A percentile compares a stretch with the other conserved stretches of the same genome.
These are phyloP conservation scores for Dryococelus australis DNA, from an alignment of 2,888 invertebrate genomes.

Conservation along the genomic window DNA sequence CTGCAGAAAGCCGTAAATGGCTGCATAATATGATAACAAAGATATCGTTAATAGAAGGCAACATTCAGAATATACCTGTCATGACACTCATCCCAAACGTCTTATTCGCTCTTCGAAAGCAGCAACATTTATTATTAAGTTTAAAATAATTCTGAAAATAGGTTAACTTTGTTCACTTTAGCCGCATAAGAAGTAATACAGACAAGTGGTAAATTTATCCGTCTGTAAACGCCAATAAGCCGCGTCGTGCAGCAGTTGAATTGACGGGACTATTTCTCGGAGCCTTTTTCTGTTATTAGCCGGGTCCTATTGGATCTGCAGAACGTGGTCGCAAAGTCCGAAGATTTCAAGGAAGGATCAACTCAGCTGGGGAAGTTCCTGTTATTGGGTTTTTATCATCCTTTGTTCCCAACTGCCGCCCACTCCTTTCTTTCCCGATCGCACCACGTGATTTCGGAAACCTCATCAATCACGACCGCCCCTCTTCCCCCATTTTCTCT, in stretches of 20 bases:
- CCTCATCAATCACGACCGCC: conserved; percentile 26
- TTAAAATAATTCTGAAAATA: no score
- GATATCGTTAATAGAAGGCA: no score
- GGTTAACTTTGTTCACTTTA: no score
- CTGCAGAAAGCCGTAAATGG: no score
- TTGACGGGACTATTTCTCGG: neutral
- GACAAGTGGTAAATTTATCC: no score
- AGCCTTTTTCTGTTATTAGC: neutral
- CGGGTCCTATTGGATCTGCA: neutral
- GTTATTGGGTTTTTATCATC: conserved; percentile 25
- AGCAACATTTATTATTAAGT: no score
- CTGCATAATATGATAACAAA: no score
- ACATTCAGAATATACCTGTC: no score
- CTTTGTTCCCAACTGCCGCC: conserved; percentile 8
- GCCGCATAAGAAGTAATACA: no score
- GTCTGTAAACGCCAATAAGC: neutral
- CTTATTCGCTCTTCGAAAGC: no score
- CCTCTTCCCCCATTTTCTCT: neutral
- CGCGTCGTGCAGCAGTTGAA: neutral
- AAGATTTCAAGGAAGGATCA: conserved; percentile 19
- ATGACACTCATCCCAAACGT: no score
- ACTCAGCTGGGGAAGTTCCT: conserved; percentile 23
- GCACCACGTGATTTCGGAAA: conserved; percentile 21
- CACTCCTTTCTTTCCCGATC: conserved; percentile 6
- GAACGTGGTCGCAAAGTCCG: neutral